phyloP scores from a whole-genome alignment of 2,888 invertebrate genomes.

The Taphrorychus bicolor region DNA sequence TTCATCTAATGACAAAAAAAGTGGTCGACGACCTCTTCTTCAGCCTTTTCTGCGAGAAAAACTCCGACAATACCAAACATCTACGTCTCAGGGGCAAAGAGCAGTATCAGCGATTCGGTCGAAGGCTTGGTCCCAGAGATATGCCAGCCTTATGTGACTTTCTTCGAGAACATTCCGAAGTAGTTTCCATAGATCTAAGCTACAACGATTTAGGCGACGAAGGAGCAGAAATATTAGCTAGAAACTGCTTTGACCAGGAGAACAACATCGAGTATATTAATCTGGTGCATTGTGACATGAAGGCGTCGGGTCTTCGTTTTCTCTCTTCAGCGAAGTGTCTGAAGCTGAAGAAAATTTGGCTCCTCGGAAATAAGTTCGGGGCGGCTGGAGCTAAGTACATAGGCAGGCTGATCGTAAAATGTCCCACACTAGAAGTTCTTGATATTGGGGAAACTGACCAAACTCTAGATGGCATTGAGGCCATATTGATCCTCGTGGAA shows the following conservation, averaged over 20 bases:
- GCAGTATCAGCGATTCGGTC: constrained; percentile 59
- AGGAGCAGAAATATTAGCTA: constrained; percentile 61
- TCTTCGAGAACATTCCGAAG: constrained; percentile 59
- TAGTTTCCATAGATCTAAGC: constrained; percentile 63
- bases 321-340: constrained; percentile 50
- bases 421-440: constrained; percentile 60
- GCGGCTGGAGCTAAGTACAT: constrained; percentile 63
- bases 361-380: constrained; percentile 68
- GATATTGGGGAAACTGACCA: constrained; percentile 68
- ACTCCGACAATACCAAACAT: constrained; percentile 63
- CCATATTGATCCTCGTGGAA: constrained; percentile 61
- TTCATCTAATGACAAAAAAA: constrained; percentile 34
- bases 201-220: constrained; percentile 66
- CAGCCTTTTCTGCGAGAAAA: constrained; percentile 60
- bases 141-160: constrained; percentile 63
- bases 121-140: constrained; percentile 61
- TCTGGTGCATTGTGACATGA: constrained; percentile 66
- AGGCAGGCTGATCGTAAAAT: constrained; percentile 62
- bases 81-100: constrained; percentile 64
- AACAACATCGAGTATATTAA: constrained; percentile 64
- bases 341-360: constrained; percentile 62
- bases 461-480: constrained; percentile 65
- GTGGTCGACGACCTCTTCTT: constrained; percentile 49
- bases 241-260: constrained; percentile 58
- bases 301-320: constrained; percentile 54